These are phyloP conservation scores for Ophion ellenae DNA, from an alignment of 2,888 invertebrate genomes.

Conservation along the genomic window DNA sequence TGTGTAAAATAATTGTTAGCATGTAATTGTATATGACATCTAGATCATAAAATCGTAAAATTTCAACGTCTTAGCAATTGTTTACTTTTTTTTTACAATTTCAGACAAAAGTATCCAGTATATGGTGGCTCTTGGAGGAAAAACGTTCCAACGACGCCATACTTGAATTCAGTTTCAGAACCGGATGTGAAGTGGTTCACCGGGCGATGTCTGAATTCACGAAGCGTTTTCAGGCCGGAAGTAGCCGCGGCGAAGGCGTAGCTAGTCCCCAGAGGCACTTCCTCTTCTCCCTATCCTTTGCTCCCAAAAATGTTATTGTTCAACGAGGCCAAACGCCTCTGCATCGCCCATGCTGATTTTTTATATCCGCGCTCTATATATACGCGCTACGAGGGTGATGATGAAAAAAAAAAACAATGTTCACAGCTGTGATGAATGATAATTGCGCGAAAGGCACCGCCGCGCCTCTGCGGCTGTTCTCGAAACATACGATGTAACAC, in stretches of 20 bases:
- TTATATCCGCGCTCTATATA: neutral
- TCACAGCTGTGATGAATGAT: slow-evolving; percentile 79
- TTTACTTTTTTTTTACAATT: too few relatives aligned
- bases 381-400: slow-evolving; percentile 49
- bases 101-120: too few relatives aligned
- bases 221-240: slow-evolving; percentile 52
- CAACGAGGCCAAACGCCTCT: slow-evolving; percentile 56
- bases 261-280: slow-evolving; percentile 34
- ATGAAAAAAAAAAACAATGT: slow-evolving; percentile 45
- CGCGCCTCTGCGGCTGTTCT: slow-evolving; percentile 56
- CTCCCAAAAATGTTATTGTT: slow-evolving; percentile 50
- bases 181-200: slow-evolving; percentile 53
- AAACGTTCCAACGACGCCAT: neutral
- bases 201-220: slow-evolving; percentile 23
- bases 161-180: slow-evolving; percentile 20
- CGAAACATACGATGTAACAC: slow-evolving; percentile 77
- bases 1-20: too few relatives aligned
- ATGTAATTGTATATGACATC: too few relatives aligned
- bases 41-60: too few relatives aligned
- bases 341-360: slow-evolving; percentile 20
- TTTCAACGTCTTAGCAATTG: too few relatives aligned
- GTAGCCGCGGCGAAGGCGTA: slow-evolving; percentile 8
- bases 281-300: slow-evolving; percentile 16
- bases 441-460: slow-evolving; percentile 79
- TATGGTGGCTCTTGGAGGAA: too few relatives aligned